Conservation (phyloP, 2,113 vertebrate genomes). For the Cavia aperea region DNA sequence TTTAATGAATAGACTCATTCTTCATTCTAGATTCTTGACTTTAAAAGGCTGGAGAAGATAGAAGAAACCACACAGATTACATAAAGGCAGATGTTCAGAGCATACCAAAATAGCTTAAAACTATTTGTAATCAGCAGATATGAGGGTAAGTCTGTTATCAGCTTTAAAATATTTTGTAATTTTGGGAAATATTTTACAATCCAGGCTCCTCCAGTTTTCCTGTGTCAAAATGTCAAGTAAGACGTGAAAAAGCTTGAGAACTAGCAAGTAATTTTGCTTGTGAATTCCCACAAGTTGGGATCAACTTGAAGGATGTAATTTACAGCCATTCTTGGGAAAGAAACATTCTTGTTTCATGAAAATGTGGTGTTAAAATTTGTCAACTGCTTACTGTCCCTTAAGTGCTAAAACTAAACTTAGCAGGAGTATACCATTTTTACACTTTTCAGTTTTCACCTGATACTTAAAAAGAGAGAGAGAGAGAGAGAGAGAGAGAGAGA, state of each 20-base stretch:
- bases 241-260: slow-evolving; percentile 56
- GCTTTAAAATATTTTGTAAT: slow-evolving; percentile 61
- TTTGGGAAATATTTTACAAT: slow-evolving; percentile 54
- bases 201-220: slow-evolving; percentile 47
- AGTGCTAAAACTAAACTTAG: background rate
- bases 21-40: background rate
- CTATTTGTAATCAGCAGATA: slow-evolving; percentile 48
- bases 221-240: slow-evolving; percentile 55
- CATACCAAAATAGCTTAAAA: slow-evolving; percentile 20
- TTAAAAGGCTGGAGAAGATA: background rate
- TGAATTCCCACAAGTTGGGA: slow-evolving; percentile 46
- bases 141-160: slow-evolving; percentile 47
- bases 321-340: slow-evolving; percentile 45
- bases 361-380: slow-evolving; percentile 23
- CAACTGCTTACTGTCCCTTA: slow-evolving; percentile 2
- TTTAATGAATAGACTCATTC: background rate
- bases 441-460: background rate
- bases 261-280: slow-evolving; percentile 45
- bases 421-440: background rate
- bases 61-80: background rate
- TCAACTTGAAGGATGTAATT: slow-evolving; percentile 41
- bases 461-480: background rate
- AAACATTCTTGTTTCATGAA: slow-evolving; percentile 27
- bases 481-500: background rate
- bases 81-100: background rate